Conservation (phyloP, 2,113 vertebrate species). For the Thryonomys swinderianus region DNA sequence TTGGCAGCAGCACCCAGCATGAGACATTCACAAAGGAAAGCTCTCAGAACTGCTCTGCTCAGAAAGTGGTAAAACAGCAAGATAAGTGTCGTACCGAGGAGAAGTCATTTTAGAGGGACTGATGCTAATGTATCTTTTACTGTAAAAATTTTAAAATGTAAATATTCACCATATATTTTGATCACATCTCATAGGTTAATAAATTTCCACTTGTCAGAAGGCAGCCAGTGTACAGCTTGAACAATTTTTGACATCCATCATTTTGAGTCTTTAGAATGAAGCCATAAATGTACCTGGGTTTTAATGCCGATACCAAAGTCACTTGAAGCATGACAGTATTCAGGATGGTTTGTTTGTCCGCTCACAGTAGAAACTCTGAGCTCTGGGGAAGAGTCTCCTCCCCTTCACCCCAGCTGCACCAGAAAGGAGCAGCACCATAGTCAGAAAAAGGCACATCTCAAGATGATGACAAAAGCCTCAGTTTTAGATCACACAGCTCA, state of each 20-base stretch:
- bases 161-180: neutral
- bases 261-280: neutral
- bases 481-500: neutral
- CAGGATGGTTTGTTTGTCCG: neutral
- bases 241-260: neutral
- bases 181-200: neutral
- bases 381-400: accelerated
- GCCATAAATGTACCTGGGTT: neutral
- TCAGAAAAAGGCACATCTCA: neutral
- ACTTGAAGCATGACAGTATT: neutral
- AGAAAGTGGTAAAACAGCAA: neutral
- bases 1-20: neutral
- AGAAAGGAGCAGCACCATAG: neutral
- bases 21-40: neutral
- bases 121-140: neutral
- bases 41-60: neutral
- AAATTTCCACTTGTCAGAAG: neutral
- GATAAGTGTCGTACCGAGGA: neutral
- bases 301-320: neutral
- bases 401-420: neutral
- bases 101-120: neutral
- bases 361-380: neutral
- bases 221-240: neutral
- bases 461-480: neutral
- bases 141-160: neutral